phyloP scores from a whole-genome alignment of 2,797 vertebrate species.

The Tokudaia muenninki region DNA sequence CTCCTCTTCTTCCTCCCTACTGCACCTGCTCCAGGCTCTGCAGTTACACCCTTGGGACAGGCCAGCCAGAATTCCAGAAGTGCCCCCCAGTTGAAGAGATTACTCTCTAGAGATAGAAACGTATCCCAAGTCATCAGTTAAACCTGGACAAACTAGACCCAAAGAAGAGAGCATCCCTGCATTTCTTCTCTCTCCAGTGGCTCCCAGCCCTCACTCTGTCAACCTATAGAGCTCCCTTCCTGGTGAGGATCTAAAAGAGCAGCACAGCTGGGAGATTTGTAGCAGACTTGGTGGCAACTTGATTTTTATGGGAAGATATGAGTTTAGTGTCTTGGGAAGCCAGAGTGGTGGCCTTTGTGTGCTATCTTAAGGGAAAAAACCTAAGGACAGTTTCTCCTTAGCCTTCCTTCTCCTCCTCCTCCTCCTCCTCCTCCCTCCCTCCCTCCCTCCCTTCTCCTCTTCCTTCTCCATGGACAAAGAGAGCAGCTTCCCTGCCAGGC shows the following conservation, averaged over 20 bases:
- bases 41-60: background rate
- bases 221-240: background rate
- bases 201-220: background rate
- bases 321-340: background rate
- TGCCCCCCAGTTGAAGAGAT: background rate
- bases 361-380: background rate
- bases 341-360: background rate
- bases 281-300: background rate
- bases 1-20: background rate
- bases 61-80: conserved; percentile 60
- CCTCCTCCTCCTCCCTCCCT: background rate
- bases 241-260: background rate
- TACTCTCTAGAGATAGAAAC: background rate
- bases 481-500: conserved; percentile 60
- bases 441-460: background rate
- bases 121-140: background rate
- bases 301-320: background rate
- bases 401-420: background rate
- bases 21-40: conserved; percentile 67
- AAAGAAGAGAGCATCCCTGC: background rate
- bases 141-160: background rate
- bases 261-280: background rate
- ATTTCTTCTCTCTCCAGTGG: too few species aligned
- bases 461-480: conserved; percentile 60
- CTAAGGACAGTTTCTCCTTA: conserved; percentile 37